Evolutionary conservation across 2,113 vertebrate species (phyloP), one percentile per base, ranked within the genome.

Genomic region (Tinamus guttatus): DNA sequence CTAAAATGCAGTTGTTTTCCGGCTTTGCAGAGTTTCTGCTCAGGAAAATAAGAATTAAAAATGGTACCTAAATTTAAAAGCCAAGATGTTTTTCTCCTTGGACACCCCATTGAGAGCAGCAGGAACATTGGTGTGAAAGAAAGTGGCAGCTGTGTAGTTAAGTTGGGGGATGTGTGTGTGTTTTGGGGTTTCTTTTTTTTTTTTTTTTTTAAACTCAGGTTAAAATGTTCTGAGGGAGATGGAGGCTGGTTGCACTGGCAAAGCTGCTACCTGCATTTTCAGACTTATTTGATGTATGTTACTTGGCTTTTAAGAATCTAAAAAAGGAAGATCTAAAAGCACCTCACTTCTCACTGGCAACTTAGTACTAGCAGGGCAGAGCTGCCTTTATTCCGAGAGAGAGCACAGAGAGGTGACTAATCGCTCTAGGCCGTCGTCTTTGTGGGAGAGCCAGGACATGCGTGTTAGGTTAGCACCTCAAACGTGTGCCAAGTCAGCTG

Each of bases 341-440:
- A 4, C 13, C 22, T 22, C 64, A 32, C 11, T 68, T 81, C 34
- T 59, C 56, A 34, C 4, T 36, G 18, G 28, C 22, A 64, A 45
- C 22, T 34, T 59, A 9, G 21, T 32, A 19, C 7, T 56, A 40
- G 32, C 27, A 11, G 34, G 43, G 27, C 68, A 81, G 4, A 56
- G 17, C 6, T 59, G n/a, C 17, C 36, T 63, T 38, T 58, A 18
- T 52, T 74, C 63, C 24, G 52, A 22, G 43, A 58, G 19, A 16
- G 43, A 32, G 15, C 3, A 58, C 0, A 0, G 19, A 40, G 11
- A 51, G 19, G 8, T 51, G 30, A 7, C 5, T 9, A 49, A 12
- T 16, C 6, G 16, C 62, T 91, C 11, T 24, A 51, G 36, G n/a
- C 7, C 41, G 5, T 19, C 13, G 3, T 58, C 34, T 58, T 74